Percentiles rank a stretch among this genome's conserved stretches.
These are phyloP conservation scores for Chiloscyllium punctatum DNA, from an alignment of 2,797 vertebrate species.

Conservation along the genomic window DNA sequence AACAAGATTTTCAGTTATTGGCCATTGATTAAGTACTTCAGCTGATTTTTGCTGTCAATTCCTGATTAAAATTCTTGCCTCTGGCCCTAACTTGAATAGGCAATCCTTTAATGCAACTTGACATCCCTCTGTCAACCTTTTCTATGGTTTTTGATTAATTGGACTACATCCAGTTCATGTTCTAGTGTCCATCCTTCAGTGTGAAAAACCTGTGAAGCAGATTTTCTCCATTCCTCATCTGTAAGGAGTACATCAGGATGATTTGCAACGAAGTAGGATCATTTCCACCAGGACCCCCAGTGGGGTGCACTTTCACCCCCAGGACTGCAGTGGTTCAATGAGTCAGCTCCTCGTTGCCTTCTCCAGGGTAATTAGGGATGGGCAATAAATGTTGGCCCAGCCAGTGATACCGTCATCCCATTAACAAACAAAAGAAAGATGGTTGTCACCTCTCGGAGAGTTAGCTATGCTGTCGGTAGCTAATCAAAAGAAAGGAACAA, in stretches of 20 bases:
- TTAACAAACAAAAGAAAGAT: background rate
- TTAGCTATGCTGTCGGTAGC: background rate
- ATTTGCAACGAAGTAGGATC: background rate
- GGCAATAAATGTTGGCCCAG: no score
- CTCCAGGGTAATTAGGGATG: no score
- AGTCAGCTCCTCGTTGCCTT: no score
- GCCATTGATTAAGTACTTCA: background rate
- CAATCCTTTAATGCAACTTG: background rate
- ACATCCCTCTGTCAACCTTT: background rate
- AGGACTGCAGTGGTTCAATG: no score
- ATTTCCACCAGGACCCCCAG: background rate
- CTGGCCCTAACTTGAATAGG: background rate
- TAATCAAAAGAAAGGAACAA: background rate
- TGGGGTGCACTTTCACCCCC: background rate
- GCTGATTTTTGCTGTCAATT: background rate
- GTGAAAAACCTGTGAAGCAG: background rate
- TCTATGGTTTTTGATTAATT: background rate
- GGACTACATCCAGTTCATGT: background rate
- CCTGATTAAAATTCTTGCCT: background rate
- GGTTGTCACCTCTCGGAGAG: background rate
- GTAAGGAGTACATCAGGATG: background rate
- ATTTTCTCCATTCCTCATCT: background rate
- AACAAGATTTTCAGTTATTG: background rate
- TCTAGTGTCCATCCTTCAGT: background rate
- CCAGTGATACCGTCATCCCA: no score